A percentile compares a stretch with the other conserved stretches of the same genome.
These are phyloP conservation scores for Lithophane socia DNA, from an alignment of 2,888 invertebrate genomes.

Conservation along the genomic window DNA sequence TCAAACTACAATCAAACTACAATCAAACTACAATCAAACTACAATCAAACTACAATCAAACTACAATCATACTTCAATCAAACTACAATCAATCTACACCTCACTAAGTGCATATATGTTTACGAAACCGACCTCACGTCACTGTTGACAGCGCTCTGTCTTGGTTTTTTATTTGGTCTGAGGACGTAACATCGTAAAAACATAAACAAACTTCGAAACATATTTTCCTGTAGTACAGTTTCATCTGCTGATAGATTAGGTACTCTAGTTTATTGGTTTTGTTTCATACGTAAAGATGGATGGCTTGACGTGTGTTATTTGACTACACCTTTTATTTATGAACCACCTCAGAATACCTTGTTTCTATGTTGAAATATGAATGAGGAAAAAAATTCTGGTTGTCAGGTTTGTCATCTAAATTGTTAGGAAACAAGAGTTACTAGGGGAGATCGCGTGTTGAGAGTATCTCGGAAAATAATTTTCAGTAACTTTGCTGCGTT, in stretches of 20 bases:
- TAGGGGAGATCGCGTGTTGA: background rate
- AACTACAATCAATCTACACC: too few species aligned
- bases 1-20: too few species aligned
- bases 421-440: background rate
- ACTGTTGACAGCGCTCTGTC: too few species aligned
- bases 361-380: slow-evolving; percentile 32
- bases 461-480: background rate
- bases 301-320: slow-evolving; percentile 54
- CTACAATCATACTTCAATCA: too few species aligned
- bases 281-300: slow-evolving; percentile 54
- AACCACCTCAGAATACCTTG: slow-evolving; percentile 29
- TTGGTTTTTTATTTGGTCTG: too few species aligned
- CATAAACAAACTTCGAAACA: slow-evolving; percentile 18
- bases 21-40: too few species aligned
- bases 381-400: slow-evolving; percentile 12
- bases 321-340: slow-evolving; percentile 61
- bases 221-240: slow-evolving; percentile 37
- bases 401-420: slow-evolving; percentile 23
- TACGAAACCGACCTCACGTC: too few species aligned
- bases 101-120: too few species aligned
- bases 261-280: slow-evolving; percentile 66
- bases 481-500: background rate
- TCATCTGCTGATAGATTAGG: slow-evolving; percentile 59
- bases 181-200: slow-evolving; percentile 1
- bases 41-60: too few species aligned